Conservation (phyloP, 2,888 invertebrate species). For the Ommatoiulus sabulosus region DNA sequence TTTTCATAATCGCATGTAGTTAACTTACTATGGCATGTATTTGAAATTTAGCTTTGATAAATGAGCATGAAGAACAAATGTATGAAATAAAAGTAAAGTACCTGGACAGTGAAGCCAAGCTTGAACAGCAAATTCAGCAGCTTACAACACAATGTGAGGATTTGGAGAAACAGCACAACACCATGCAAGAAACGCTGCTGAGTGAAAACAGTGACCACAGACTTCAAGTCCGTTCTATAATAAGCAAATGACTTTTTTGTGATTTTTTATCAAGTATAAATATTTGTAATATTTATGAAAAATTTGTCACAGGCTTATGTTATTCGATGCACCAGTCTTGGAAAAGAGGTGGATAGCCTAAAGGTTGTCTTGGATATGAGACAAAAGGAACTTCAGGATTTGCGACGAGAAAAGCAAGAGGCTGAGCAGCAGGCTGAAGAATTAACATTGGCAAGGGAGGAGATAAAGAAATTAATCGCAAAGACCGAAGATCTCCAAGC, state of each 20-base stretch:
- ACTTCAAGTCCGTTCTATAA: background rate
- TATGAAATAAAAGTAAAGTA: background rate
- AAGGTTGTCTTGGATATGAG: conserved; percentile 89
- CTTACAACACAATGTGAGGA: background rate
- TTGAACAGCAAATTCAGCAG: conserved; percentile 5
- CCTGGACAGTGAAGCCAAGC: background rate
- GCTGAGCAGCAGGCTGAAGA: conserved; percentile 80
- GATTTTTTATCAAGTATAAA: background rate
- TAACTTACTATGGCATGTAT: background rate
- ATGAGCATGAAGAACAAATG: background rate
- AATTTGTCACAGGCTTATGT: background rate
- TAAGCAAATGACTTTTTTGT: background rate
- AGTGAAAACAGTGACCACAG: conserved; percentile 17
- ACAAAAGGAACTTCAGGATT: conserved; percentile 84
- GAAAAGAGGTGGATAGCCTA: conserved; percentile 84
- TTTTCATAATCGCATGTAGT: too few species aligned
- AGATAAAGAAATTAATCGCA: conserved; percentile 81
- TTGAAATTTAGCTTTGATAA: background rate
- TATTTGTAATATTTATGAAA: conserved; percentile 8
- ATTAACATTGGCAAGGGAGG: conserved; percentile 78
- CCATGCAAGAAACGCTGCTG: background rate
- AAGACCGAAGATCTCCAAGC: conserved; percentile 87
- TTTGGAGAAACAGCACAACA: background rate
- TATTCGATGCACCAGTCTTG: conserved; percentile 68
- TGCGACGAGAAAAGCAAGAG: conserved; percentile 73